phyloP scores from a whole-genome alignment of 2,797 vertebrate genomes.

The Anomalospiza imberbis region DNA sequence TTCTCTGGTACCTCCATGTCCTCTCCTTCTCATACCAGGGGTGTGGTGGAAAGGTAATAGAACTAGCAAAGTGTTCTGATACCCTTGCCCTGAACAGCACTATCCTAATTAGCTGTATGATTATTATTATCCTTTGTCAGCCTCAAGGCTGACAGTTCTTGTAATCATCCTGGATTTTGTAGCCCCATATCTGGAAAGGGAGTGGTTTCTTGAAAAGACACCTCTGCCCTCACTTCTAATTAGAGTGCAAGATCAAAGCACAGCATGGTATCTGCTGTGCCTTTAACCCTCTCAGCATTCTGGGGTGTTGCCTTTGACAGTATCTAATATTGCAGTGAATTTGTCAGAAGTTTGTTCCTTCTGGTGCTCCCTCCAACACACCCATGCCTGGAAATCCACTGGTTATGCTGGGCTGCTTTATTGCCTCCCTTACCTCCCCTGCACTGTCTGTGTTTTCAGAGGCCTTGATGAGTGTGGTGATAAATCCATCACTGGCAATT shows the following conservation, averaged over 20 bases:
- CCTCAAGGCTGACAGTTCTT: neutral
- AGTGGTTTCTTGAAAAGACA: neutral
- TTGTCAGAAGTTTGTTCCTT: neutral
- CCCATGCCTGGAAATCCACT: neutral
- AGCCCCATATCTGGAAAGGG: neutral
- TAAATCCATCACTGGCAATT: neutral
- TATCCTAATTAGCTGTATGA: neutral
- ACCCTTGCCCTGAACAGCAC: neutral
- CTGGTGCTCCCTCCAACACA: neutral
- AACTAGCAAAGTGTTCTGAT: neutral
- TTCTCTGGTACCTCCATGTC: neutral
- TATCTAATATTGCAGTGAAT: neutral
- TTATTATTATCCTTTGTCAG: neutral
- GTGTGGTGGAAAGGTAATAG: neutral
- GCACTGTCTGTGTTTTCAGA: neutral
- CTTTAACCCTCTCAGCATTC: neutral
- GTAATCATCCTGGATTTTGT: neutral
- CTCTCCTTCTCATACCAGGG: neutral
- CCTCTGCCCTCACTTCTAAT: neutral
- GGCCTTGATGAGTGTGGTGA: neutral
- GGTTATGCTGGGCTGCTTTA: neutral
- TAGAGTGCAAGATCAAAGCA: neutral
- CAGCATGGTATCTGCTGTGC: neutral
- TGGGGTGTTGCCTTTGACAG: neutral
- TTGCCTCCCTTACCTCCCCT: neutral